Conservation (phyloP, 2,797 vertebrate species). For the Cheirogaleus major region DNA sequence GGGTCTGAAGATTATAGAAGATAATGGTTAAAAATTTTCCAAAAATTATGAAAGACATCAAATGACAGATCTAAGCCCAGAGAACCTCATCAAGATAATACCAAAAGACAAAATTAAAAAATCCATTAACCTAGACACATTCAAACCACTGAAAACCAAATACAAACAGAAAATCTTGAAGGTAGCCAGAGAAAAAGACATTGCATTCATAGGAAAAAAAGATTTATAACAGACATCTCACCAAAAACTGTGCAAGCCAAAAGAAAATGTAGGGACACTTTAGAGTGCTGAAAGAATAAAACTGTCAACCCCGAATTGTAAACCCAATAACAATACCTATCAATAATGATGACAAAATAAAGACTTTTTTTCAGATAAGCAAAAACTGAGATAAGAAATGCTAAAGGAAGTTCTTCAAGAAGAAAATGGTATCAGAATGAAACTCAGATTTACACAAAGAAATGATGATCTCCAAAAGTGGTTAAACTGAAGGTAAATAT, state of each 20-base stretch:
- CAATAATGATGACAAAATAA: constrained; percentile 16
- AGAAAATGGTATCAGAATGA: background rate
- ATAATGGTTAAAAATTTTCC: background rate
- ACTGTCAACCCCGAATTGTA: background rate
- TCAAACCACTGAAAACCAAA: too few relatives aligned
- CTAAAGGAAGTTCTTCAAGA: background rate
- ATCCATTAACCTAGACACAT: too few relatives aligned
- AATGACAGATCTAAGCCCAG: too few relatives aligned
- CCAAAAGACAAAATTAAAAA: too few relatives aligned
- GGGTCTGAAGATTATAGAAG: too few relatives aligned
- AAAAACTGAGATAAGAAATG: background rate
- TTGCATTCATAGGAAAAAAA: background rate
- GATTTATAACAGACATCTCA: background rate
- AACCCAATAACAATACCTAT: background rate
- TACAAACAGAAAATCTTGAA: constrained; percentile 1
- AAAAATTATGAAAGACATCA: too few relatives aligned
- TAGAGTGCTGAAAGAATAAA: background rate
- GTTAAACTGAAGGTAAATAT: constrained; percentile 11
- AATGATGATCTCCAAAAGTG: background rate
- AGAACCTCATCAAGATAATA: too few relatives aligned
- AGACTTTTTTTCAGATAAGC: background rate
- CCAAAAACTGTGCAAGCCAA: background rate
- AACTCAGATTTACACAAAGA: background rate
- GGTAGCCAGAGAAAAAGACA: background rate
- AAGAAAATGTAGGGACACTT: background rate